These are phyloP conservation scores for Pangasius macronema DNA, from an alignment of 2,797 vertebrate species.

Conservation along the genomic window DNA sequence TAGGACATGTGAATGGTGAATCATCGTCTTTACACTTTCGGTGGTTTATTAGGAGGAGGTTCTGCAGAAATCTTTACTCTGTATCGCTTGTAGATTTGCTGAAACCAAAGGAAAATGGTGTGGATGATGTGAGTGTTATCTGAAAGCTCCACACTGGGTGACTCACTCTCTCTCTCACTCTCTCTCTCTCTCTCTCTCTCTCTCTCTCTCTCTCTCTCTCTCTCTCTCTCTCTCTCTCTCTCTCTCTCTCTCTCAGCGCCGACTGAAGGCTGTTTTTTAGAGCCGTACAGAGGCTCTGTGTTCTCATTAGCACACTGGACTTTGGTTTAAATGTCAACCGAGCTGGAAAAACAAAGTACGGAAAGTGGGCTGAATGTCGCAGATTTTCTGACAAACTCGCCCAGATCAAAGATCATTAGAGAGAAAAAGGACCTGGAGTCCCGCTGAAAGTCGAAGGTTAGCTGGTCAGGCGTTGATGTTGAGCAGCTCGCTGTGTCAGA, in stretches of 20 bases:
- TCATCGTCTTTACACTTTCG: not conserved
- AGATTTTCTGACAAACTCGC: not conserved
- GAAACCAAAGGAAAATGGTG: conserved; percentile 18
- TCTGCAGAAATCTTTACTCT: not conserved
- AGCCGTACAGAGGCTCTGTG: conserved; percentile 28
- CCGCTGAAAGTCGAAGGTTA: not conserved
- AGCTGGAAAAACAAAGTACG: not conserved
- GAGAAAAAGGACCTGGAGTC: not conserved
- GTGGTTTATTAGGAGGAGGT: not conserved
- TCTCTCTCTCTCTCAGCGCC: not conserved
- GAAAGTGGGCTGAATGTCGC: conserved; percentile 11
- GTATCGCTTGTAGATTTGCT: not conserved
- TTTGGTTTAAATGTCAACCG: conserved; percentile 11
- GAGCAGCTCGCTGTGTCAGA: not conserved
- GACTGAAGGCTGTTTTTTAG: conserved; percentile 49
- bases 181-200: not conserved
- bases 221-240: conserved; percentile 58
- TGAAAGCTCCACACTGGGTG: conserved; percentile 37
- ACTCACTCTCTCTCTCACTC: conserved; percentile 61
- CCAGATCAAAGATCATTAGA: not conserved
- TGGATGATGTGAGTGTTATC: conserved; percentile 32
- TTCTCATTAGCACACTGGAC: conserved; percentile 9
- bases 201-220: too few species aligned
- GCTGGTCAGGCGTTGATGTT: not conserved
- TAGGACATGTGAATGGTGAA: not conserved